phyloP scores from a whole-genome alignment of 35 echinoderm and acorn worm species.

The Heliocidaris tuberculata region DNA sequence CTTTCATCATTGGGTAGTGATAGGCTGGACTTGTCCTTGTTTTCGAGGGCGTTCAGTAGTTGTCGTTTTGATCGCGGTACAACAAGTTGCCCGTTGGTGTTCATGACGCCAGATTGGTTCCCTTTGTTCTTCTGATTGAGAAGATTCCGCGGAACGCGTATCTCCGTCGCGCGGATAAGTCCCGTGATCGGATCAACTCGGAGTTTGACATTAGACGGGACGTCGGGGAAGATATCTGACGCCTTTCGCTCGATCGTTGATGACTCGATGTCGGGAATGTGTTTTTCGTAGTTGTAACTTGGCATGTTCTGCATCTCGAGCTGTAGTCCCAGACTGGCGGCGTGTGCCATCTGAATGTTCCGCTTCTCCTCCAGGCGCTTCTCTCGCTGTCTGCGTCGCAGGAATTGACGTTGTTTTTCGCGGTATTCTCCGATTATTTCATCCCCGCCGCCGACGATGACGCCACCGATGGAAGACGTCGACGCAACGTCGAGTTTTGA shows the following conservation, averaged over 20 bases:
- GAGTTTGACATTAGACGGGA: conserved; percentile 22
- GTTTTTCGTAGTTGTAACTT: not conserved
- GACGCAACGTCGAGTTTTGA: not conserved
- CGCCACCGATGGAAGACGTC: not conserved
- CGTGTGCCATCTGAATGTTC: conserved; percentile 59
- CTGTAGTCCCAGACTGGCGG: conserved; percentile 43
- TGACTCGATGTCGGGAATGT: not conserved
- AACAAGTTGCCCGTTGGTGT: not conserved
- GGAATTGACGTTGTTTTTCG: conserved; percentile 78
- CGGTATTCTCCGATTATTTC: conserved; percentile 61
- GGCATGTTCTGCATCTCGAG: conserved; percentile 43
- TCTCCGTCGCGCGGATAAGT: not conserved
- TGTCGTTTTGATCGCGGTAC: not conserved
- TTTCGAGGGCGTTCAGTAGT: not conserved
- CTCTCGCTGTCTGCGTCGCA: conserved; percentile 65
- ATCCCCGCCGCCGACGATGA: not conserved
- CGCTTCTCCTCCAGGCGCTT: conserved; percentile 54
- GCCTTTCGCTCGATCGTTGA: conserved; percentile 30
- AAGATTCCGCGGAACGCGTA: not conserved
- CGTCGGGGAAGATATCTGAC: not conserved
- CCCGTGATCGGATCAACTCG: not conserved
- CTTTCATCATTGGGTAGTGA: not conserved
- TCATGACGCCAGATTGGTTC: not conserved
- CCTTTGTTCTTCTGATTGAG: not conserved
- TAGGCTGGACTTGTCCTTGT: not conserved